Conservation (phyloP, 2,797 vertebrate species). For the Sebastes wilsoni region DNA sequence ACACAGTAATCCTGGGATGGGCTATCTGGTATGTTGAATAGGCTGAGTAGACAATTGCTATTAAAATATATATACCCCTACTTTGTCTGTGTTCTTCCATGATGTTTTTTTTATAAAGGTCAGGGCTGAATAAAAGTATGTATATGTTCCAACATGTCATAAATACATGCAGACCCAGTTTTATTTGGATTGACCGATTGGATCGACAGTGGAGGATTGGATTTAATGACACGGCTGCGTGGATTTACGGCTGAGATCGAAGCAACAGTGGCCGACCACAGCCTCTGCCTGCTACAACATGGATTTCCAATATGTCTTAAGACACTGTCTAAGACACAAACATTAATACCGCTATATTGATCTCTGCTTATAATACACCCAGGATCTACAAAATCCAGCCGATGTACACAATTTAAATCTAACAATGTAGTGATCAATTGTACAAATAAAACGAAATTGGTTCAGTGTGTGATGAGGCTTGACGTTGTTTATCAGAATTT, state of each 20-base stretch:
- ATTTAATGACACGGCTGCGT: slow-evolving; percentile 40
- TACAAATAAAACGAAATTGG: slow-evolving; percentile 30
- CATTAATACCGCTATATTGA: slow-evolving; percentile 65
- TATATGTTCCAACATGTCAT: not conserved
- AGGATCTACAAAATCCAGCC: slow-evolving; percentile 45
- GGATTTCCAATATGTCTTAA: slow-evolving; percentile 80
- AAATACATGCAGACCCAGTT: slow-evolving; percentile 44
- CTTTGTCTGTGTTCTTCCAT: slow-evolving; percentile 51
- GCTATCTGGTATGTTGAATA: slow-evolving; percentile 48
- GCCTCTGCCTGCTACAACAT: slow-evolving; percentile 57
- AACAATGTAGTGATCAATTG: slow-evolving; percentile 45
- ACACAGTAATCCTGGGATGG: slow-evolving; percentile 52
- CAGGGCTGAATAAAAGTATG: slow-evolving; percentile 12
- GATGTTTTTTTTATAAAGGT: slow-evolving; percentile 21
- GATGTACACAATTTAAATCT: slow-evolving; percentile 43
- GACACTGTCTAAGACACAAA: slow-evolving; percentile 59
- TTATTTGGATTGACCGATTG: slow-evolving; percentile 57
- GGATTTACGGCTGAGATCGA: slow-evolving; percentile 54
- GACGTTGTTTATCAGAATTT: slow-evolving; percentile 9
- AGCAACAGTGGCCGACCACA: slow-evolving; percentile 39
- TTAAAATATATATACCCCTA: slow-evolving; percentile 73
- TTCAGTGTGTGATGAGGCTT: slow-evolving; percentile 10
- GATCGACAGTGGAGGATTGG: slow-evolving; percentile 47
- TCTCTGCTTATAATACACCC: slow-evolving; percentile 46
- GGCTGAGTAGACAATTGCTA: slow-evolving; percentile 68